Base-by-base conservation (phyloP, 1,140 invertebrate species). In the Arctopsyche grandis region DNA sequence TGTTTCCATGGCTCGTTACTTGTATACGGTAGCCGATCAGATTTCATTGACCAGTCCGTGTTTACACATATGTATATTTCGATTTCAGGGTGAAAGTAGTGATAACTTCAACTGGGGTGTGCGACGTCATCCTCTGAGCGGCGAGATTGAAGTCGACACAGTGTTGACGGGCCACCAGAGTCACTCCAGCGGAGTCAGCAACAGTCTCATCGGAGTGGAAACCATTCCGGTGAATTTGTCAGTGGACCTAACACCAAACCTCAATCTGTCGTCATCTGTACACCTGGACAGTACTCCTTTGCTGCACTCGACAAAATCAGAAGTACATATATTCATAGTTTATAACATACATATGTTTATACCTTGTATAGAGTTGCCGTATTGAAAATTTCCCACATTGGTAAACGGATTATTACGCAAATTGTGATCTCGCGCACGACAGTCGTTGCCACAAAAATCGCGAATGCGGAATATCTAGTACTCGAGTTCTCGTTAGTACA, bases 61-160 rank as follows among this genome's bases (percentile, higher is more conserved):
- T 46, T 46, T 46, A 7, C 12, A 46, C 44, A 7, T 46, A 46
- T 46, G 12, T 46, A 46, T 7, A 46, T 7, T 46, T 46, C 5
- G 12, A 7, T 46, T 46, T 46, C 44, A 94, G 92, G 97, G 97
- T 77, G 97, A 98, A 85, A 96, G 95, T 81, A 96, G 96, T 1
- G 97, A 98, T 86, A 98, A 98, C 86, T 99, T 99, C 86, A 98
- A 98, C 85, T 99, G 97, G 97, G 96, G 98, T 73, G 96, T 98
- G 1, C 90, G 96, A 9, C 90, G 96, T 4, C 91, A 94, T 75
- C 95, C 96, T 63, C 88, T 96, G 0, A 95, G 95, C 82, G 95
- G 96, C 85, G 94, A 87, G 79, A 84, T 84, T 5, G 85, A 86
- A 26, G 92, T 79, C 91, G 93, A 83, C 88, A 90, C 82, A 86